Evolutionary conservation across 2,888 invertebrate genomes (phyloP), one percentile per base, ranked within the genome.

Genomic region (Eucera pruinosa): DNA sequence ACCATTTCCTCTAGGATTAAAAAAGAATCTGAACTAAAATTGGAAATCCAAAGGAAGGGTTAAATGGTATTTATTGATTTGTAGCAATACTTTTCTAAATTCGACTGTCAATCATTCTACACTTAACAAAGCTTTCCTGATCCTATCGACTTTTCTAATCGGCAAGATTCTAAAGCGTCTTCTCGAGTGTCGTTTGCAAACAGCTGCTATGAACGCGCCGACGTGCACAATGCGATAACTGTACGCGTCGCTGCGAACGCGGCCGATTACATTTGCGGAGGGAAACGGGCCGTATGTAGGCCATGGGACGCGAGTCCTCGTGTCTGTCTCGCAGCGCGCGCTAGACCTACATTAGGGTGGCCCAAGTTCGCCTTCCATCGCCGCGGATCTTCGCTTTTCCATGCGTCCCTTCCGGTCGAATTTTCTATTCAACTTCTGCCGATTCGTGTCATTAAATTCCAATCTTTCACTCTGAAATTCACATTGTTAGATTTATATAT

Each of bases 251-350:
- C 6, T 55, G 52, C 27, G 73, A 71, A 76, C 71, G 58, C 75
- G 64, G 48, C 60, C 70, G 82, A 83, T 84, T 66, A 33, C 62
- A 60, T 67, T 74, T 78, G 54, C 78, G 50, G 48, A 71, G 72
- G 69, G 54, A 70, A 67, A 54, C 58, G 52, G 68, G 60, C 23
- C 20, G 52, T 69, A 84, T 85, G 67, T 84, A 67, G 84, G 84
- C 73, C 83, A 84, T 73, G 82, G 84, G 66, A 80, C 65, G 5
- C 48, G 48, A 50, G 70, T 78, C 82, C 80, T 84, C 69, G 85
- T 20, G 65, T 50, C 54, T 60, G 74, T 64, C 55, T 36, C 61
- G 55, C 55, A 20, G 23, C 57, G 64, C 50, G 61, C 33, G 72
- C 50, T n/a, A 73, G 62, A 65, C 72, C 79, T 69, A 65, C 68